Percentiles rank a stretch among this genome's conserved stretches.
Evolutionary conservation across 2,113 vertebrate species (phyloP).

Genomic region (Verasper variegatus): DNA sequence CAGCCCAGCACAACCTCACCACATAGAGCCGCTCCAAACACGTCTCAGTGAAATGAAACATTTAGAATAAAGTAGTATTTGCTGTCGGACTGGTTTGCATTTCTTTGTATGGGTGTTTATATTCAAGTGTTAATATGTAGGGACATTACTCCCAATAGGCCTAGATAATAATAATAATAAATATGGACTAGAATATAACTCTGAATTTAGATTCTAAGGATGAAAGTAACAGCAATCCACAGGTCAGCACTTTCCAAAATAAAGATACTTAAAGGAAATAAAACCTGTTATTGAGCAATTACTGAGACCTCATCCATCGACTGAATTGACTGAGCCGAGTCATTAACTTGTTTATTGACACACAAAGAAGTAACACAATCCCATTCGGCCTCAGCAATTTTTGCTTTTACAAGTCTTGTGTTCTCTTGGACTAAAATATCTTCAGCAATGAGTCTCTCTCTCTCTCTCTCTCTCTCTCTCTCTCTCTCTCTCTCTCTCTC

Average conservation of each 20-base stretch:
- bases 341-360: neutral
- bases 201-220: neutral
- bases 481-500: too few relatives aligned
- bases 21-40: neutral
- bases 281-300: neutral
- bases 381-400: neutral
- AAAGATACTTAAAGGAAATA: neutral
- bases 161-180: too few relatives aligned
- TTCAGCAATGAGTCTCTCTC: slow-evolving; percentile 4
- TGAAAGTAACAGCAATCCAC: neutral
- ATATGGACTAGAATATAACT: too few relatives aligned
- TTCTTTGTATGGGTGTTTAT: too few relatives aligned
- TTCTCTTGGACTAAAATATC: slow-evolving; percentile 9
- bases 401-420: neutral
- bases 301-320: neutral
- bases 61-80: neutral
- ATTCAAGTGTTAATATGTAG: neutral
- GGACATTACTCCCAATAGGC: too few relatives aligned
- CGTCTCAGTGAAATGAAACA: neutral
- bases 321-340: neutral
- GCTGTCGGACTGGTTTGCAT: too few relatives aligned
- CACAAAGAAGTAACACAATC: neutral
- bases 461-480: neutral
- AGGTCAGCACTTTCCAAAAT: neutral
- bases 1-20: neutral